A percentile compares a stretch with the other conserved stretches of the same genome.
Conservation (phyloP, 1,140 invertebrate genomes). For the Helicoverpa armigera region DNA sequence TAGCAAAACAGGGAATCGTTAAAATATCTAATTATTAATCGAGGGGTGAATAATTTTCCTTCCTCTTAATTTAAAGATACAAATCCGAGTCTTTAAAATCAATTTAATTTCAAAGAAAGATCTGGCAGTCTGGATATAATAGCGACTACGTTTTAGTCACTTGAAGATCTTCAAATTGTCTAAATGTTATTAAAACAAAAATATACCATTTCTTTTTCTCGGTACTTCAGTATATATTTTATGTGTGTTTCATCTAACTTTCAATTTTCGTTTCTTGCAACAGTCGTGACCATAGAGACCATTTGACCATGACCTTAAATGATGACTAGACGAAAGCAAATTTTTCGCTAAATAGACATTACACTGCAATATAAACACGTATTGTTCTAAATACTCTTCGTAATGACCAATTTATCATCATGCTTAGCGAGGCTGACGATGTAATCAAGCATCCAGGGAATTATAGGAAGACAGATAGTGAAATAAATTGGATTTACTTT, state of each 20-base stretch:
- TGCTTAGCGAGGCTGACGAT: neutral
- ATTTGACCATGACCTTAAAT: neutral
- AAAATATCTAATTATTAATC: conserved; percentile 28
- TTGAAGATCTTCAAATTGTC: too few species aligned
- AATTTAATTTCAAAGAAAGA: neutral
- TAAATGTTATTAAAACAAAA: too few species aligned
- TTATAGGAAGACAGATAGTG: conserved; percentile 3
- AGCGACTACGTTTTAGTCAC: too few species aligned
- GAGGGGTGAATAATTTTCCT: neutral
- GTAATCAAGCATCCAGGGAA: neutral
- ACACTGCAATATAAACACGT: neutral
- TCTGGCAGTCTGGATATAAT: too few species aligned
- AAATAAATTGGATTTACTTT: conserved; percentile 19
- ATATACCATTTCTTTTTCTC: too few species aligned
- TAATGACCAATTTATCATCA: conserved; percentile 41
- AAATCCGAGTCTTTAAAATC: neutral
- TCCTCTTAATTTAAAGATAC: conserved; percentile 13
- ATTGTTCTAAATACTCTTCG: conserved; percentile 23
- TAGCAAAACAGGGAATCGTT: neutral
- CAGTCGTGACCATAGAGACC: neutral
- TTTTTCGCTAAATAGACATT: neutral
- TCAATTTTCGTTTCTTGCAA: too few species aligned
- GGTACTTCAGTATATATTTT: too few species aligned
- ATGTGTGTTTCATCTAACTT: too few species aligned
- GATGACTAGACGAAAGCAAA: neutral